A percentile compares a stretch with the other conserved stretches of the same genome.
Evolutionary conservation across 2,113 vertebrate genomes (phyloP).

Genomic region (Triplophysa siluroides): DNA sequence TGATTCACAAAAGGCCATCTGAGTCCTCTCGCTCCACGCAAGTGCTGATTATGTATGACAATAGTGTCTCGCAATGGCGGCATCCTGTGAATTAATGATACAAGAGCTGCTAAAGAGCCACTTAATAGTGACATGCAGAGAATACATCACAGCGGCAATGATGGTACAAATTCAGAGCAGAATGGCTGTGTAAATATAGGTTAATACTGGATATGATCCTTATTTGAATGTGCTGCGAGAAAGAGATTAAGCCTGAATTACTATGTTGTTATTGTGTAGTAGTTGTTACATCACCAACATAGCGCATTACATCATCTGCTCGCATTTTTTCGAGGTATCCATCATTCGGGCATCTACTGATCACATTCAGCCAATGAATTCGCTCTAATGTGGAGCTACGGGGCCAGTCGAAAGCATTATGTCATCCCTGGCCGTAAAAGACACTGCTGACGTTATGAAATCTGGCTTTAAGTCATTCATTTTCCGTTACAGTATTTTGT

Average conservation of each 20-base stretch:
- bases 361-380: neutral
- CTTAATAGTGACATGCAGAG: conserved; percentile 57
- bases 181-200: neutral
- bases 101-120: conserved; percentile 56
- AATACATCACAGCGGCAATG: conserved; percentile 52
- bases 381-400: neutral
- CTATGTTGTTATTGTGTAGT: conserved; percentile 4
- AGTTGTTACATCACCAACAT: conserved; percentile 14
- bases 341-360: neutral
- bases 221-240: neutral
- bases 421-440: conserved; percentile 23
- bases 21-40: conserved; percentile 54
- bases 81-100: conserved; percentile 67
- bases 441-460: conserved; percentile 30
- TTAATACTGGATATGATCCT: neutral
- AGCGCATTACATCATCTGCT: neutral
- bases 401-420: conserved; percentile 29
- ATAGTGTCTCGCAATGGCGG: conserved; percentile 54
- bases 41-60: conserved; percentile 66
- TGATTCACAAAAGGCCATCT: conserved; percentile 46
- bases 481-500: neutral
- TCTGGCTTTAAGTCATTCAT: conserved; percentile 6
- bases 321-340: neutral
- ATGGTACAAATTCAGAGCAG: conserved; percentile 30
- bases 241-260: no score